phyloP scores from a whole-genome alignment of 2,888 invertebrate species.

The Lutraria lutraria region DNA sequence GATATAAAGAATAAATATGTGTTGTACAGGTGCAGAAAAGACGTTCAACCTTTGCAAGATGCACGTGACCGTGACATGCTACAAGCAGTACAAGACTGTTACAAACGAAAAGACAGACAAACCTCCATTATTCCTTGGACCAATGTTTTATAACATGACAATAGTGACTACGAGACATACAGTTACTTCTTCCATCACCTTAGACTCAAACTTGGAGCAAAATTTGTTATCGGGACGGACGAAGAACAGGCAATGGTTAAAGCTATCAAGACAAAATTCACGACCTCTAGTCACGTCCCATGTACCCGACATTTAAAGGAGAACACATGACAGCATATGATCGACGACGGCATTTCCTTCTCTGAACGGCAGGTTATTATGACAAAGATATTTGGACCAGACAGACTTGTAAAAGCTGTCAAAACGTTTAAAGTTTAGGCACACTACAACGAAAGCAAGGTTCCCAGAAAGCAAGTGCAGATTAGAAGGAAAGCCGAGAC shows the following conservation, averaged over 20 bases:
- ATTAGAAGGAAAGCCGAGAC: no score
- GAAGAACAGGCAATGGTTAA: constrained; percentile 57
- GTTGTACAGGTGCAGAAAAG: constrained; percentile 61
- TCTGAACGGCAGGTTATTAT: background rate
- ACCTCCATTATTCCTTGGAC: constrained; percentile 61
- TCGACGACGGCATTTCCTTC: background rate
- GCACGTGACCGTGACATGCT: background rate
- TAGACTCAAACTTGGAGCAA: constrained; percentile 36
- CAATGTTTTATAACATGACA: constrained; percentile 61
- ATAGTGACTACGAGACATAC: constrained; percentile 61
- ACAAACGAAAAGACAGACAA: background rate
- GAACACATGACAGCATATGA: constrained; percentile 49
- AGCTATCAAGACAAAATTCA: constrained; percentile 9
- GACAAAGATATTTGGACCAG: background rate
- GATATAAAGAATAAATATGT: constrained; percentile 59
- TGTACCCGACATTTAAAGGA: constrained; percentile 28
- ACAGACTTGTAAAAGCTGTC: constrained; percentile 10
- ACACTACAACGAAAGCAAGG: no score
- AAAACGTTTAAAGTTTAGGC: no score
- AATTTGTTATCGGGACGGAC: constrained; percentile 53
- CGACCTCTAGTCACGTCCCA: no score
- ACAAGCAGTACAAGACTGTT: background rate
- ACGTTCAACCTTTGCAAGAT: constrained; percentile 37
- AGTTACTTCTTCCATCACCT: constrained; percentile 53
- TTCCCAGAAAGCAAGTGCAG: no score